Evolutionary conservation across 2,888 invertebrate species (phyloP), one percentile per base, ranked within the genome.

Genomic region (Masnerella sp.): DNA sequence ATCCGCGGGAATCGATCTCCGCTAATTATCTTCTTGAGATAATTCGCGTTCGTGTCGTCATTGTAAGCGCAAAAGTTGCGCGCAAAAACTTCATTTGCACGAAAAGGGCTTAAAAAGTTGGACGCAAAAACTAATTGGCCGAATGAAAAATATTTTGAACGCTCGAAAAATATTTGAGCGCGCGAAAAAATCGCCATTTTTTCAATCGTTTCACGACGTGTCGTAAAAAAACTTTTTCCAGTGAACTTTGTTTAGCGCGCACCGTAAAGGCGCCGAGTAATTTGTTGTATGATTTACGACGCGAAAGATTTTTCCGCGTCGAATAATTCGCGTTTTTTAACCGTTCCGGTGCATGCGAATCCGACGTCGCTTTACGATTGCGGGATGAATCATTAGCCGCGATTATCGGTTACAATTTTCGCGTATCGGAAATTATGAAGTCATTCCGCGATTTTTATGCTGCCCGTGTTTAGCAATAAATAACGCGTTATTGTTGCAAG

Each of bases 1-100:
- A 67, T 15, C 11, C 47, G 49, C 56, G 56, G 49, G 54, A 49
- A 58, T 67, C 56, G 40, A 49, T 49, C 32, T 18, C 42, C 22
- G 28, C 32, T 67, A 58, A 67, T 67, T 67, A 56, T 42, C 18
- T 14, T 25, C 45, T 51, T 30, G 18, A 11, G 43, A 62, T 42
- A 17, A 42, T 62, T 15, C 42, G 8, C 18, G 25, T 62, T n/a
- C 32, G 25, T 62, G 51, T 42, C 49, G 17, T 38, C 51, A 5
- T 32, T 12, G 20, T n/a, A 8, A 30, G 22, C 18, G 18, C 11
- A 40, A 40, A 40, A 7, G 40, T 22, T n/a, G 18, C 2, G 20
- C 1, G 20, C 12, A 42, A 2, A 9, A 42, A 22, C 22, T 42
- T 30, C 7, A 30, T 30, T 30, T 30, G n/a, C n/a, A n/a, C n/a